Evolutionary conservation across 2,797 vertebrate genomes (phyloP).

Genomic region (Arctocebus calabarensis): DNA sequence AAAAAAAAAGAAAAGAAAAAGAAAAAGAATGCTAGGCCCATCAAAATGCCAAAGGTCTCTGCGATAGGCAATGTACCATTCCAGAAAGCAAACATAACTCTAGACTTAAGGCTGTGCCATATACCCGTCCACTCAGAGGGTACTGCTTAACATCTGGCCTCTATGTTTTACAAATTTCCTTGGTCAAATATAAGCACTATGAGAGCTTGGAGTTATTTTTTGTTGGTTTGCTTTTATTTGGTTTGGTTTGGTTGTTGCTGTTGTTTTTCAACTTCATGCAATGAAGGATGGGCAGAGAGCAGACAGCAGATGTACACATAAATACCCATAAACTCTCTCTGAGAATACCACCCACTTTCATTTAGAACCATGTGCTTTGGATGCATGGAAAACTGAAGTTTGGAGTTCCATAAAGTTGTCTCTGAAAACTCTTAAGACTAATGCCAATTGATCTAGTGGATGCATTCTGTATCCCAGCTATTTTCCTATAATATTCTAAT

Average conservation of each 20-base stretch:
- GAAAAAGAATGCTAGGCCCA: not conserved
- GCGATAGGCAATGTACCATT: not conserved
- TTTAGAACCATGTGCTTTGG: conserved; percentile 4
- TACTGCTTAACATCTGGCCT: conserved; percentile 42
- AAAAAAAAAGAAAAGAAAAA: no score
- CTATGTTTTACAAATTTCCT: not conserved
- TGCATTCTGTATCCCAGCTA: not conserved
- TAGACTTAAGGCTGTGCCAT: not conserved
- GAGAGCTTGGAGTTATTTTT: not conserved
- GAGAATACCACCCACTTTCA: not conserved
- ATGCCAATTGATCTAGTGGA: not conserved
- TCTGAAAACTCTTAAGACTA: conserved; percentile 18
- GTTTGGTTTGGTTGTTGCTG: not conserved
- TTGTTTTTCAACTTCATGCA: not conserved
- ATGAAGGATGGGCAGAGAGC: not conserved
- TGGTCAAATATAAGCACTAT: not conserved
- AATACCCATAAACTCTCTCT: not conserved
- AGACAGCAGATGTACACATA: not conserved
- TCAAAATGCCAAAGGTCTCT: conserved; percentile 24
- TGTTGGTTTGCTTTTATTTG: conserved; percentile 6
- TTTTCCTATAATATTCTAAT: not conserved
- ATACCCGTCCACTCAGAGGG: not conserved
- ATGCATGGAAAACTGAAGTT: not conserved
- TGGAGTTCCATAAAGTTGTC: not conserved
- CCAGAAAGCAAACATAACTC: not conserved